Conservation (phyloP, 64 coral and sea anemone genomes). For the Pocillopora verrucosa region DNA sequence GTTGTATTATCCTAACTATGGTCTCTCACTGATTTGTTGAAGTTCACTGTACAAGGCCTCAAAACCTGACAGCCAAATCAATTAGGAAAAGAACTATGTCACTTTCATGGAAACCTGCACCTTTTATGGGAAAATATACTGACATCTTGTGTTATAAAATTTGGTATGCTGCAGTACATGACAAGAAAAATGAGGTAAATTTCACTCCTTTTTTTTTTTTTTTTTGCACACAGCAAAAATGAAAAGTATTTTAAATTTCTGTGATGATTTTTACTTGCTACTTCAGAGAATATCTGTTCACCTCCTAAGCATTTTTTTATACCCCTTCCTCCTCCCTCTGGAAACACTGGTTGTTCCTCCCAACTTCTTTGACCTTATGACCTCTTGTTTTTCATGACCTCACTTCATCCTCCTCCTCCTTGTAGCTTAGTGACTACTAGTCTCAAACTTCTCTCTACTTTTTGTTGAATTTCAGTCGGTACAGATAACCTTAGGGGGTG, state of each 20-base stretch:
- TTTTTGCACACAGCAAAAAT: too few relatives aligned
- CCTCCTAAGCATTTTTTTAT: too few relatives aligned
- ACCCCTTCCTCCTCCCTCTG: too few relatives aligned
- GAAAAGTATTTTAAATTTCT: too few relatives aligned
- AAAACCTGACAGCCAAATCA: neutral
- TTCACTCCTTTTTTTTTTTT: neutral
- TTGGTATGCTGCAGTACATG: slow-evolving; percentile 1
- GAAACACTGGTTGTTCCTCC: too few relatives aligned
- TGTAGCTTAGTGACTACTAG: too few relatives aligned
- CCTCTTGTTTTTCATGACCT: too few relatives aligned
- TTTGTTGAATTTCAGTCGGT: neutral
- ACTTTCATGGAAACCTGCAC: neutral
- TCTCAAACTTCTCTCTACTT: neutral
- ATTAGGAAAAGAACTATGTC: slow-evolving; percentile 9
- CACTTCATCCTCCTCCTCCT: neutral
- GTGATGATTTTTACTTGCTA: too few relatives aligned
- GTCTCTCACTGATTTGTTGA: neutral
- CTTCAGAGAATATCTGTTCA: too few relatives aligned
- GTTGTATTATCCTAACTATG: too few relatives aligned
- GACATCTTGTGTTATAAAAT: slow-evolving; percentile 11
- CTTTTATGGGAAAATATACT: neutral
- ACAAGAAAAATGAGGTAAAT: slow-evolving; percentile 11
- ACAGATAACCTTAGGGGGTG: neutral
- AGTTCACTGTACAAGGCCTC: slow-evolving; percentile 11
- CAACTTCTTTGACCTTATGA: too few relatives aligned